A percentile compares a stretch with the other conserved stretches of the same genome.
These are phyloP conservation scores for Odontophorus gujanensis DNA, from an alignment of 2,113 vertebrate species.

Conservation along the genomic window DNA sequence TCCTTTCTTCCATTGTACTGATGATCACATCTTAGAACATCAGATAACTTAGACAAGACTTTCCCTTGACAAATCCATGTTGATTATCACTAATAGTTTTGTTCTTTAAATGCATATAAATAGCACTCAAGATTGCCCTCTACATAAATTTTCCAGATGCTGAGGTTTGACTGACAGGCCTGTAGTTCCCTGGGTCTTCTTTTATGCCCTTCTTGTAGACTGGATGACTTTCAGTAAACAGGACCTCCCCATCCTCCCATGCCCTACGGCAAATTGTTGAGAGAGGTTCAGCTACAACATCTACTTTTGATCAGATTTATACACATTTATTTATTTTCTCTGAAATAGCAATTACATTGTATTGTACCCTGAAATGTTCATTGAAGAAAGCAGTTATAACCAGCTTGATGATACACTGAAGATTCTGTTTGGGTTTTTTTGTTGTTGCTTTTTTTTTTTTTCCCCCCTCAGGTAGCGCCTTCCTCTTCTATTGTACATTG, in stretches of 20 bases:
- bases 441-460: neutral
- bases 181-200: neutral
- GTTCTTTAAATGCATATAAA: neutral
- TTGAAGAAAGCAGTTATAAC: neutral
- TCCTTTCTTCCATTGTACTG: neutral
- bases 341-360: neutral
- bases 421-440: neutral
- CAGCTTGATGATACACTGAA: neutral
- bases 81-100: neutral
- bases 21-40: neutral
- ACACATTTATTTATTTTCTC: accelerated
- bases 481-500: neutral
- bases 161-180: neutral
- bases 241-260: neutral
- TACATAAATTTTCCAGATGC: neutral
- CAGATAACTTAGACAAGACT: neutral
- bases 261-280: neutral
- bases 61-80: neutral
- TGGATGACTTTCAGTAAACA: neutral
- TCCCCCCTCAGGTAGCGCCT: neutral
- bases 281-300: neutral
- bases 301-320: neutral
- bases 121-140: neutral
- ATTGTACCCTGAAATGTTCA: neutral
- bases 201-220: neutral